These are phyloP conservation scores for Mamestra brassicae DNA, from an alignment of 2,888 invertebrate species.

Conservation along the genomic window DNA sequence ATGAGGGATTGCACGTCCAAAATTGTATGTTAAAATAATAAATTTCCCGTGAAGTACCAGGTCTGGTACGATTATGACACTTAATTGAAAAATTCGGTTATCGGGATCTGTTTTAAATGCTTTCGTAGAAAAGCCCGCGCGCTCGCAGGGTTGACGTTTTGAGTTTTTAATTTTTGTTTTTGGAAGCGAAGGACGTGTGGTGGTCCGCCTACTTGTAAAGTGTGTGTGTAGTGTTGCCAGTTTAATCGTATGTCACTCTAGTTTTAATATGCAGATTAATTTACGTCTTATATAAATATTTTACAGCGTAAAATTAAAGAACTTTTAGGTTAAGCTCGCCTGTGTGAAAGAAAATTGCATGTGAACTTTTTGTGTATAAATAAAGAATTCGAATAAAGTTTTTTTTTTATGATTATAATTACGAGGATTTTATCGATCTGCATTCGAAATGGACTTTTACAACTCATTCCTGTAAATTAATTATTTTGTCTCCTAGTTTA, in stretches of 20 bases:
- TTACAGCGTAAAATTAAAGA: background rate
- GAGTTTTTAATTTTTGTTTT: conserved; percentile 15
- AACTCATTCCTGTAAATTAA: no score
- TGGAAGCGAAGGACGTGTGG: background rate
- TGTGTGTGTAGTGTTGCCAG: background rate
- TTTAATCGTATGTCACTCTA: background rate
- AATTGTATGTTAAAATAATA: conserved; percentile 85
- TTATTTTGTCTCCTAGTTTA: no score
- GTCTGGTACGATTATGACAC: conserved; percentile 86
- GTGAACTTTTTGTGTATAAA: no score
- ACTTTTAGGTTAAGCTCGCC: no score
- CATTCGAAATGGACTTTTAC: no score
- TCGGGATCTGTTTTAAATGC: conserved; percentile 84
- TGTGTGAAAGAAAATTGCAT: no score
- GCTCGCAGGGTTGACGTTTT: conserved; percentile 74
- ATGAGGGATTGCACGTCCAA: conserved; percentile 78
- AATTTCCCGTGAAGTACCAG: conserved; percentile 80
- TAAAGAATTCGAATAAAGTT: no score
- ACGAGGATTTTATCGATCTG: no score
- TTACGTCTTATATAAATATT: background rate
- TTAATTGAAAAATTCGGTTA: conserved; percentile 89
- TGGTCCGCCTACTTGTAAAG: background rate
- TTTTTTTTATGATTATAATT: no score
- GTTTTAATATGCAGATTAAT: background rate
- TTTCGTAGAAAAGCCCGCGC: conserved; percentile 83